phyloP scores from a whole-genome alignment of 2,113 vertebrate genomes.

The Parus major region DNA sequence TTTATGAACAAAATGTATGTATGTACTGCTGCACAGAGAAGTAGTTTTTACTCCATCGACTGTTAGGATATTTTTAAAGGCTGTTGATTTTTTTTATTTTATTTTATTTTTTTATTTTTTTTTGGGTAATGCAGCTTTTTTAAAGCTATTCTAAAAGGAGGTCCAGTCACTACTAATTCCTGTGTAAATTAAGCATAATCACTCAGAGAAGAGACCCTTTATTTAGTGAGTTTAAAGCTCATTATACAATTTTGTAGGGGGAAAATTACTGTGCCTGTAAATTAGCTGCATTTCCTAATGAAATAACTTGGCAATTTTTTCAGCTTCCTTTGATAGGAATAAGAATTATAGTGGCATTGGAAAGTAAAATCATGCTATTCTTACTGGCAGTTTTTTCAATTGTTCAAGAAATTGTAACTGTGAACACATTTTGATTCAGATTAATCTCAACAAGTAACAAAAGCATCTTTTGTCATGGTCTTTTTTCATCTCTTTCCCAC shows the following conservation, averaged over 20 bases:
- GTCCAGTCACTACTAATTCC: constrained; percentile 47
- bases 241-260: constrained; percentile 63
- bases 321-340: constrained; percentile 1
- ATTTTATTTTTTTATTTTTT: neutral
- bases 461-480: neutral
- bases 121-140: neutral
- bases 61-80: neutral
- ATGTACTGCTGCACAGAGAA: neutral
- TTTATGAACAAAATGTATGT: neutral
- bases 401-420: constrained; percentile 22
- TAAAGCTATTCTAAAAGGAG: constrained; percentile 22
- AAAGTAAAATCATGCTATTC: neutral
- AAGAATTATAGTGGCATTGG: neutral
- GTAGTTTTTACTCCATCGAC: neutral
- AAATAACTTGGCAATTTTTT: constrained; percentile 53
- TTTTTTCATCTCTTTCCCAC: neutral
- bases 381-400: constrained; percentile 15
- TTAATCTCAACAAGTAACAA: constrained; percentile 30
- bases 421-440: constrained; percentile 7
- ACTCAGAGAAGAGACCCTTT: constrained; percentile 43
- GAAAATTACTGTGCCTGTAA: constrained; percentile 45
- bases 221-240: constrained; percentile 60
- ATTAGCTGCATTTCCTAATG: constrained; percentile 61
- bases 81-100: neutral
- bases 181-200: constrained; percentile 57